phyloP scores from a whole-genome alignment of 2,113 vertebrate species.

The Numida meleagris region DNA sequence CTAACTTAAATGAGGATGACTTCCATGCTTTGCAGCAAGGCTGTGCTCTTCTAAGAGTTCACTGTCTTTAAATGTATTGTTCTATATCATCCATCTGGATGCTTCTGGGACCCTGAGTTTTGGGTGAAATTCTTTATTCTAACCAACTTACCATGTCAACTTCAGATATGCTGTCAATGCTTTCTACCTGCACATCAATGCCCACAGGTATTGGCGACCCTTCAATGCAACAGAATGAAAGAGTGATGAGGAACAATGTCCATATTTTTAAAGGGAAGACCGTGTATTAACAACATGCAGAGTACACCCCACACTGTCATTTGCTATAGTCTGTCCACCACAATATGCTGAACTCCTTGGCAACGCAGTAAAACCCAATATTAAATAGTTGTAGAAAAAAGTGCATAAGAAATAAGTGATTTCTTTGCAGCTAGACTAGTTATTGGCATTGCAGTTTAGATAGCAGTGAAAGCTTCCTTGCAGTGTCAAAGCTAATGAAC shows the following conservation, averaged over 20 bases:
- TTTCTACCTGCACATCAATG: constrained; percentile 93
- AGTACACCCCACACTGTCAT: neutral
- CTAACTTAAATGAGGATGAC: neutral
- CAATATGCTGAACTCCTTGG: neutral
- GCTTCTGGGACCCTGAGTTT: neutral
- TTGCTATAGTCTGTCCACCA: neutral
- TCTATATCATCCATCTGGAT: neutral
- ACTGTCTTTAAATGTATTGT: neutral
- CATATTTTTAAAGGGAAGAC: neutral
- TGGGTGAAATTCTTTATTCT: neutral
- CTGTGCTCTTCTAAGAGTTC: neutral
- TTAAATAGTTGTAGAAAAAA: neutral
- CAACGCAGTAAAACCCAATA: neutral
- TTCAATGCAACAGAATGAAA: constrained; percentile 67
- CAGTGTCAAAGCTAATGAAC: neutral
- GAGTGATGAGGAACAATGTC: neutral
- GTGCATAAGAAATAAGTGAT: neutral
- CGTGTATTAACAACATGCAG: neutral
- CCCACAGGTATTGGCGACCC: constrained; percentile 88
- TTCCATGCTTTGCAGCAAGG: neutral
- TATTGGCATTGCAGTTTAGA: neutral
- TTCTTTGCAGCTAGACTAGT: neutral
- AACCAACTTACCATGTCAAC: constrained; percentile 90
- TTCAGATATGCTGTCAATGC: constrained; percentile 94
- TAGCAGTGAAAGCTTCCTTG: neutral